Conservation (phyloP, 2,113 vertebrate species). For the Myiopsitta monachus region DNA sequence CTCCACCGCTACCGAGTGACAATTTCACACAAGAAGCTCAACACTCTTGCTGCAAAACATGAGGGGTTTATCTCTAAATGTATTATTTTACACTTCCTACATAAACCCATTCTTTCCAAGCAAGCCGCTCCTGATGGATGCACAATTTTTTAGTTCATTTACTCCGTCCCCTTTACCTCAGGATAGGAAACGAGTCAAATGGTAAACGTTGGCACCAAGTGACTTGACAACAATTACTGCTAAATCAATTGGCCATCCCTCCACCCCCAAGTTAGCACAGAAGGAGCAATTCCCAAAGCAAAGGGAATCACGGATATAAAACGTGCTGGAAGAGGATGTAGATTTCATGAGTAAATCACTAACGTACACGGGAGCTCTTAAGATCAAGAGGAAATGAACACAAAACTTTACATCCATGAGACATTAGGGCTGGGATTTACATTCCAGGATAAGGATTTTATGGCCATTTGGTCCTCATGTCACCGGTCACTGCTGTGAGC, state of each 20-base stretch:
- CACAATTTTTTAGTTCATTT: constrained; percentile 66
- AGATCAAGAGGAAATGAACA: not conserved
- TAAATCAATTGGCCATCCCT: constrained; percentile 65
- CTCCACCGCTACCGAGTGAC: constrained; percentile 45
- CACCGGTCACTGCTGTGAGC: not conserved
- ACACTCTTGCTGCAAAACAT: not conserved
- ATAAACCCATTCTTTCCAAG: constrained; percentile 28
- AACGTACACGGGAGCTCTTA: not conserved
- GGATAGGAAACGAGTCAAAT: constrained; percentile 62
- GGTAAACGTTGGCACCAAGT: constrained; percentile 38
- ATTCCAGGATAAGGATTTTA: not conserved
- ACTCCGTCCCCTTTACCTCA: constrained; percentile 47
- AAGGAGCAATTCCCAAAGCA: not conserved
- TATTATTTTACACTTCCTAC: constrained; percentile 55
- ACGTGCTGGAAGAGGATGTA: not conserved
- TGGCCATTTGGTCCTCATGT: not conserved
- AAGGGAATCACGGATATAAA: not conserved
- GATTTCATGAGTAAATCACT: not conserved
- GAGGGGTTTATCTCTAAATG: not conserved
- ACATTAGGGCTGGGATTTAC: rapidly evolving
- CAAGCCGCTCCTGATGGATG: constrained; percentile 43
- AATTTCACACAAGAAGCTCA: constrained; percentile 17
- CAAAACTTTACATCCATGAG: not conserved
- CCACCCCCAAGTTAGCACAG: constrained; percentile 32
- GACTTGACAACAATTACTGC: constrained; percentile 58